Evolutionary conservation across 2,797 vertebrate species (phyloP).

Genomic region (Centropyge bicolor): DNA sequence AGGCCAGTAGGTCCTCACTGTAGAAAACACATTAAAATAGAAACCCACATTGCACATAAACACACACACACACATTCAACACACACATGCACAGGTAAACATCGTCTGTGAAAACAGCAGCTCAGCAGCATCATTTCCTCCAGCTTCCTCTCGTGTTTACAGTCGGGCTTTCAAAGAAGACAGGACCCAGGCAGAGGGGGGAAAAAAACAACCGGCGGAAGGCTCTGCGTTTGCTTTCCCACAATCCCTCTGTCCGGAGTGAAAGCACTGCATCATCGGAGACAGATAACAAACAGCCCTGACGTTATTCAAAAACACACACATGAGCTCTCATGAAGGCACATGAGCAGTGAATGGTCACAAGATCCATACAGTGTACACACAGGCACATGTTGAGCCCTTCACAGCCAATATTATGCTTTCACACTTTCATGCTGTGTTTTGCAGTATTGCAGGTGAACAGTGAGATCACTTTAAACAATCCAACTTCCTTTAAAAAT

Average conservation of each 20-base stretch:
- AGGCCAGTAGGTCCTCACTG: too few relatives aligned
- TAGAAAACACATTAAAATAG: too few relatives aligned
- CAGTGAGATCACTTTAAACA: background rate
- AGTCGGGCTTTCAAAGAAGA: constrained; percentile 18
- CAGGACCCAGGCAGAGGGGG: background rate
- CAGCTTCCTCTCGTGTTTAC: constrained; percentile 37
- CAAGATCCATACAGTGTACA: background rate
- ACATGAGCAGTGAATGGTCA: background rate
- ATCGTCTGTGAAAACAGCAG: constrained; percentile 33
- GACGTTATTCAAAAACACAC: background rate
- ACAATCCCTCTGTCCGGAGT: constrained; percentile 1
- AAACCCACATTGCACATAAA: constrained; percentile 1
- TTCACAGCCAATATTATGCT: background rate
- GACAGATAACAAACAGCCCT: constrained; percentile 3
- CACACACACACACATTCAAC: background rate
- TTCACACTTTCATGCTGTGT: background rate
- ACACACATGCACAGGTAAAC: constrained; percentile 34
- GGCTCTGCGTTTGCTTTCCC: constrained; percentile 38
- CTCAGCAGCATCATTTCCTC: constrained; percentile 26
- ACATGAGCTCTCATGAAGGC: background rate
- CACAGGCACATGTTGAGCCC: background rate
- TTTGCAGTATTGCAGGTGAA: background rate
- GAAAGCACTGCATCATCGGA: constrained; percentile 24
- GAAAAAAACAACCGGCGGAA: constrained; percentile 28
- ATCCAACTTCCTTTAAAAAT: background rate